A percentile compares a stretch with the other conserved stretches of the same genome.
Conservation (phyloP, 2,888 invertebrate genomes). For the Troglohyphantes excavatus region DNA sequence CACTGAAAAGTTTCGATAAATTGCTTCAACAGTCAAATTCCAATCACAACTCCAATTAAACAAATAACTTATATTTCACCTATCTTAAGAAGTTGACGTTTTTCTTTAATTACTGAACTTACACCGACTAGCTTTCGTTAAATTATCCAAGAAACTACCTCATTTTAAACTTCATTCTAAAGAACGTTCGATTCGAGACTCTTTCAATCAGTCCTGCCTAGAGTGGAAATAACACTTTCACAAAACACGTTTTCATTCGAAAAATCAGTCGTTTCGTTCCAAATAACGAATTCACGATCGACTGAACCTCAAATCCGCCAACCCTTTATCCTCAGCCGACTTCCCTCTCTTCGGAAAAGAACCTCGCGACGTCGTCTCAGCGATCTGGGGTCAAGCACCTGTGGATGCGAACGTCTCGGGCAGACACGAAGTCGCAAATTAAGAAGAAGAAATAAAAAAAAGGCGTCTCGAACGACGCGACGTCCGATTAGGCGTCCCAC, state of each 20-base stretch:
- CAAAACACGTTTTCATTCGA: background rate
- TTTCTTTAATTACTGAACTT: too few relatives aligned
- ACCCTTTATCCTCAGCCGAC: background rate
- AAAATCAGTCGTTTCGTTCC: background rate
- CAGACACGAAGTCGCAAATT: background rate
- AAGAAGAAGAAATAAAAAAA: too few relatives aligned
- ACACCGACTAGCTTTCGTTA: too few relatives aligned
- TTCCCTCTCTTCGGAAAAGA: conserved; percentile 44
- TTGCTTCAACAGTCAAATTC: too few relatives aligned
- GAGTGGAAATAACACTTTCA: background rate
- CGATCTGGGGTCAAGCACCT: conserved; percentile 57
- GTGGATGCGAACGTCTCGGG: conserved; percentile 37
- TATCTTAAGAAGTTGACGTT: too few relatives aligned
- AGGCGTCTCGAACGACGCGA: too few relatives aligned
- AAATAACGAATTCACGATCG: background rate
- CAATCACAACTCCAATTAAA: too few relatives aligned
- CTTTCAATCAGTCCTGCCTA: background rate
- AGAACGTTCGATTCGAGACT: too few relatives aligned
- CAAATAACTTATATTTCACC: too few relatives aligned
- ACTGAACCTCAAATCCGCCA: background rate
- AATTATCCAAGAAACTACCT: too few relatives aligned
- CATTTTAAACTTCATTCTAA: too few relatives aligned
- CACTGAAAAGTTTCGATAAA: too few relatives aligned
- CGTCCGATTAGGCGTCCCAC: conserved; percentile 12
- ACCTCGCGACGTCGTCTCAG: conserved; percentile 2